Evolutionary conservation across 2,797 vertebrate species (phyloP).

Genomic region (Hoplostethus mediterraneus): DNA sequence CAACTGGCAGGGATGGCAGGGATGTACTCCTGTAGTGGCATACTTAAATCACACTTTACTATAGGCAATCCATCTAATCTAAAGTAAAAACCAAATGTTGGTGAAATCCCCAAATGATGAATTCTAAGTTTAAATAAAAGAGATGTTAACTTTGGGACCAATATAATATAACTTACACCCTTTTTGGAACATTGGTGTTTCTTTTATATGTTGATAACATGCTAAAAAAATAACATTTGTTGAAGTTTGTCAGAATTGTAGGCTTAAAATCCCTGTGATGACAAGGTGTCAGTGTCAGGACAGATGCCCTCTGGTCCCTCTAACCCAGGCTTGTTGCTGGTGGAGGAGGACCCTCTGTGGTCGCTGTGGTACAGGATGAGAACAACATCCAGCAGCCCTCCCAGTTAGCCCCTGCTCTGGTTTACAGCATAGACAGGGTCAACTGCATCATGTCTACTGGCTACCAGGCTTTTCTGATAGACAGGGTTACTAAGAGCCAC

Average conservation of each 20-base stretch:
- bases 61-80: background rate
- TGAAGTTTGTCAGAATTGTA: background rate
- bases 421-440: conserved; percentile 20
- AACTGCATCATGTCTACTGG: conserved; percentile 11
- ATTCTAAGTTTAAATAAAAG: too few relatives aligned
- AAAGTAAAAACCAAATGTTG: too few relatives aligned
- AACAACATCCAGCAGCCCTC: conserved; percentile 9
- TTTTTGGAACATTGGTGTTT: background rate
- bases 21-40: background rate
- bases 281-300: background rate
- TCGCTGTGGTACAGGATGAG: conserved; percentile 11
- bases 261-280: background rate
- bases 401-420: background rate
- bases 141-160: background rate
- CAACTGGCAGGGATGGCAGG: background rate
- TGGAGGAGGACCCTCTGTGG: conserved; percentile 3
- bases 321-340: background rate
- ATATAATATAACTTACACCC: background rate
- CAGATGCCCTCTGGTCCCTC: background rate
- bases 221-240: background rate
- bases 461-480: conserved; percentile 34
- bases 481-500: conserved; percentile 60
- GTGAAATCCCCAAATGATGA: too few relatives aligned
- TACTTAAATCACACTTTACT: background rate
- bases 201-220: background rate